Conservation (phyloP, 2,113 vertebrate genomes). For the Crotophaga sulcirostris region DNA sequence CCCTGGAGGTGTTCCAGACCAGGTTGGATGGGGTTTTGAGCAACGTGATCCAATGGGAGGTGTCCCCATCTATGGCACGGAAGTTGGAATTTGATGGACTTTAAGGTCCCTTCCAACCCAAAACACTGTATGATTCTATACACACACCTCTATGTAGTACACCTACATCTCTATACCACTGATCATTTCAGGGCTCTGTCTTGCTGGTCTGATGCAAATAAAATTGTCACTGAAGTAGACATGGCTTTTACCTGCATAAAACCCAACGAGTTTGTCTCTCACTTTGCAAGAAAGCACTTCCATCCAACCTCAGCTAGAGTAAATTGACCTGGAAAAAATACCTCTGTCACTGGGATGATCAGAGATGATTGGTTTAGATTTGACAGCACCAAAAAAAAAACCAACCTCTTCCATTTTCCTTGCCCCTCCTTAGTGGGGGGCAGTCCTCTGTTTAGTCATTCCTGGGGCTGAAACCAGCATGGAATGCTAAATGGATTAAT, state of each 20-base stretch:
- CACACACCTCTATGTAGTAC: neutral
- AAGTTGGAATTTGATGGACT: too few relatives aligned
- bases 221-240: neutral
- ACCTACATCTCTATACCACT: neutral
- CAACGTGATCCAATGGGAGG: too few relatives aligned
- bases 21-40: too few relatives aligned
- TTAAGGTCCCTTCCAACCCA: too few relatives aligned
- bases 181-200: neutral
- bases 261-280: neutral
- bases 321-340: neutral
- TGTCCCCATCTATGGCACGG: too few relatives aligned
- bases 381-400: neutral
- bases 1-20: too few relatives aligned
- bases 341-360: neutral
- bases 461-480: constrained; percentile 41
- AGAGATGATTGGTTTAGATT: neutral
- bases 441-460: constrained; percentile 49
- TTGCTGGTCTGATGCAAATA: neutral
- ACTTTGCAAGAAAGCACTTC: neutral
- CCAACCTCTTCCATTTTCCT: neutral
- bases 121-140: too few relatives aligned
- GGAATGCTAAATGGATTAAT: constrained; percentile 71
- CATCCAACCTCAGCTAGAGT: neutral
- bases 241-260: neutral
- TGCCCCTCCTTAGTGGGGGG: neutral